phyloP scores from a whole-genome alignment of 2,888 invertebrate genomes.

The Tillus elongatus region DNA sequence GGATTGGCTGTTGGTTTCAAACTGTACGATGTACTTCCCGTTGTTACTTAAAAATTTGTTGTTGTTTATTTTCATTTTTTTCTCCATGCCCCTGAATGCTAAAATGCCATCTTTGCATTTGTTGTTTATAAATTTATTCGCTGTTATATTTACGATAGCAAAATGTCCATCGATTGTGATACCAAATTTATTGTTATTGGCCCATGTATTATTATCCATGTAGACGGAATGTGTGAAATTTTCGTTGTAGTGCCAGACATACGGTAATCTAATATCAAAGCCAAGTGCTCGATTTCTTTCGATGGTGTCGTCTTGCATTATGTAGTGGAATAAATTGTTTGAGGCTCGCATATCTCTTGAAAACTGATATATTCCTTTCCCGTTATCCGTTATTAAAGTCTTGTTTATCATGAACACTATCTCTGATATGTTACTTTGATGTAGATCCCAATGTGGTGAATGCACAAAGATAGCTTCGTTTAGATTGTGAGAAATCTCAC shows the following conservation, averaged over 20 bases:
- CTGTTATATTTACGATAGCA: conserved; percentile 76
- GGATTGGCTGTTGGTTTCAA: conserved; percentile 83
- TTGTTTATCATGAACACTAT: conserved; percentile 83
- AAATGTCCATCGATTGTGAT: conserved; percentile 89
- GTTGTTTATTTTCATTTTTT: conserved; percentile 73
- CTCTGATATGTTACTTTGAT: conserved; percentile 79
- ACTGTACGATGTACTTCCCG: conserved; percentile 77
- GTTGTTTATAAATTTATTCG: conserved; percentile 78
- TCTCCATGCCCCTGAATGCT: conserved; percentile 90
- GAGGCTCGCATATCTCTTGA: conserved; percentile 90
- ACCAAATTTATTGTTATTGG: conserved; percentile 75
- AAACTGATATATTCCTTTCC: conserved; percentile 77
- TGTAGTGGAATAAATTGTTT: conserved; percentile 95
- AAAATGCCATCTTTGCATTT: conserved; percentile 72
- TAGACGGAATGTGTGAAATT: conserved; percentile 87
- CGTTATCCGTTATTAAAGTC: conserved; percentile 78
- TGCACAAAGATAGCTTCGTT: conserved; percentile 74
- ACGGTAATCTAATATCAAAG: conserved; percentile 80
- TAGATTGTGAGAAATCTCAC: conserved; percentile 71
- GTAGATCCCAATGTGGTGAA: conserved; percentile 80
- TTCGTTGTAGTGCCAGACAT: conserved; percentile 92
- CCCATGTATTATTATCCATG: conserved; percentile 80
- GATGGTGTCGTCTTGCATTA: conserved; percentile 76
- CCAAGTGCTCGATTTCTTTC: conserved; percentile 81
- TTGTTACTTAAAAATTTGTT: conserved; percentile 74